These are phyloP conservation scores for Anhinga rufa DNA, from an alignment of 2,113 vertebrate species.

Conservation along the genomic window DNA sequence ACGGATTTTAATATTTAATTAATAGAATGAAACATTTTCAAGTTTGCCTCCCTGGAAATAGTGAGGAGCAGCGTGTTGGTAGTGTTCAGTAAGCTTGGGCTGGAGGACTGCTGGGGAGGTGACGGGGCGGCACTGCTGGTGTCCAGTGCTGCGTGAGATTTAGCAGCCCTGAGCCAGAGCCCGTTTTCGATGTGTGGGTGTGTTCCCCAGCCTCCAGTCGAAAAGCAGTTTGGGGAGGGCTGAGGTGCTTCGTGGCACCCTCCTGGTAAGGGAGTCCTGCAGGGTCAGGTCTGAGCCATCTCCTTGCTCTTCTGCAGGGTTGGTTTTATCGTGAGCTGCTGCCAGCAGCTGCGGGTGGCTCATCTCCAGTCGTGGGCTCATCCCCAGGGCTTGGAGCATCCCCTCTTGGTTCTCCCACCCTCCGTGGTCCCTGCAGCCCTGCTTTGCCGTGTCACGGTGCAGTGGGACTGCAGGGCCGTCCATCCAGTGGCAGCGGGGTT, in stretches of 20 bases:
- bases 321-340: not conserved
- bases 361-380: not conserved
- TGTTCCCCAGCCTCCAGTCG: not conserved
- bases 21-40: not conserved
- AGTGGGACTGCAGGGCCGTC: not conserved
- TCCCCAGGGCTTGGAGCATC: not conserved
- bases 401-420: not conserved
- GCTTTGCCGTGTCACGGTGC: accelerated
- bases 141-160: too few relatives aligned
- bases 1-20: not conserved
- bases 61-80: not conserved
- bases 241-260: not conserved
- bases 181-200: accelerated
- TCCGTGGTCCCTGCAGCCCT: accelerated
- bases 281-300: accelerated
- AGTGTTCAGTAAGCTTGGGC: accelerated
- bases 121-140: not conserved
- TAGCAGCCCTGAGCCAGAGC: too few relatives aligned
- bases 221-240: not conserved
- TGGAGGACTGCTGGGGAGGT: not conserved
- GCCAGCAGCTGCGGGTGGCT: not conserved
- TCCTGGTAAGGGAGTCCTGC: accelerated
- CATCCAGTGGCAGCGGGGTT: accelerated
- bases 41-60: not conserved
- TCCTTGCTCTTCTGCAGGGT: not conserved